A percentile compares a stretch with the other conserved stretches of the same genome.
Evolutionary conservation across 2,888 invertebrate species (phyloP).

Genomic region (Pheosia gnoma): DNA sequence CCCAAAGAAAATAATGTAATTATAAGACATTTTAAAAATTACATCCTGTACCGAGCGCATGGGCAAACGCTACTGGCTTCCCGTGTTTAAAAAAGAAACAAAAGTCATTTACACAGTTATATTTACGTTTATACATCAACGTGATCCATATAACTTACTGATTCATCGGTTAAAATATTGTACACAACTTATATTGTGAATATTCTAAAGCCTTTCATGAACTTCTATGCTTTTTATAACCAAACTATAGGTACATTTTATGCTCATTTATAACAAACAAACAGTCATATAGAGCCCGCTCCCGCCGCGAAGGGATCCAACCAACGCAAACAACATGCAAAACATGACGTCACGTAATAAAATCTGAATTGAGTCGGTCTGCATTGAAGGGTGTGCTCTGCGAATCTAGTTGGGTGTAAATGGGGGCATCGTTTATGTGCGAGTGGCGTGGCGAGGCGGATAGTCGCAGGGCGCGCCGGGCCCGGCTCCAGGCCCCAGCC

Average conservation of each 20-base stretch:
- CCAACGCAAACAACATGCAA: slow-evolving; percentile 17
- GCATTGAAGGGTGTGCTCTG: slow-evolving; percentile 51
- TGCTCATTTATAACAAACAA: not conserved
- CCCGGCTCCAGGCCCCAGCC: slow-evolving; percentile 66
- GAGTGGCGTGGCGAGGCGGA: slow-evolving; percentile 59
- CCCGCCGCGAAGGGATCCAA: slow-evolving; percentile 3
- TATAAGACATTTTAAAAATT: no score
- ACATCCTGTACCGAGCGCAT: no score
- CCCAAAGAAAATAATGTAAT: no score
- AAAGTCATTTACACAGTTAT: no score
- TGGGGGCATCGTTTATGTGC: slow-evolving; percentile 69
- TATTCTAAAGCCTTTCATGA: no score
- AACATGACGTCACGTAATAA: slow-evolving; percentile 48
- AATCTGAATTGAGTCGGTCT: slow-evolving; percentile 58
- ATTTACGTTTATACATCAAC: no score
- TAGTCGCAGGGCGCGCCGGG: slow-evolving; percentile 54
- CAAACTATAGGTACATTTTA: not conserved
- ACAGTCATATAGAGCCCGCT: not conserved
- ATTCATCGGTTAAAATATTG: no score
- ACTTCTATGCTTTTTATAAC: no score
- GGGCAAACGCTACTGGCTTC: no score
- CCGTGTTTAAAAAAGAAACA: no score
- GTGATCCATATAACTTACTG: no score
- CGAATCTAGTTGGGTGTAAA: slow-evolving; percentile 65
- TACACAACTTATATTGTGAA: no score